Evolutionary conservation across 2,113 vertebrate species (phyloP).

Genomic region (Phrynosoma blainvillii): DNA sequence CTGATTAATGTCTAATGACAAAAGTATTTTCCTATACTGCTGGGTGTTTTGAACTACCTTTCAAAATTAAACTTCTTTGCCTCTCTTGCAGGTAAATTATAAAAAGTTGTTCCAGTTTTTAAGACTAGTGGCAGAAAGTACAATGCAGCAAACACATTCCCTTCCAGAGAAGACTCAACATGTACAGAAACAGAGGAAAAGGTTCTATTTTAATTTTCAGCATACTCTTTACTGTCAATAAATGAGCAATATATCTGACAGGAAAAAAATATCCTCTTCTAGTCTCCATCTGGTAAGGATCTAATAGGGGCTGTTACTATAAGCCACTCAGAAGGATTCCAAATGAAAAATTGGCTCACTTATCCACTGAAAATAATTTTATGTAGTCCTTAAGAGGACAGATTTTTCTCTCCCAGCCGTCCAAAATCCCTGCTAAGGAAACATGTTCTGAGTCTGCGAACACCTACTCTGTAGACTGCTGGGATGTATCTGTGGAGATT

Average conservation of each 20-base stretch:
- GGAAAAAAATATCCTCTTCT: slow-evolving; percentile 45
- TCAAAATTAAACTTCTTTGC: slow-evolving; percentile 19
- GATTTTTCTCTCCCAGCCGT: slow-evolving; percentile 42
- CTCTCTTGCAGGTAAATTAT: slow-evolving; percentile 67
- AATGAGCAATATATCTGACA: slow-evolving; percentile 65
- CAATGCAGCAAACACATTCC: slow-evolving; percentile 36
- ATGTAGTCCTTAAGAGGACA: slow-evolving; percentile 25
- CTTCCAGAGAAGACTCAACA: slow-evolving; percentile 34
- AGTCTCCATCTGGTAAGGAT: slow-evolving; percentile 64
- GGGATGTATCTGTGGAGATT: slow-evolving; percentile 25
- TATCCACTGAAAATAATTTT: slow-evolving; percentile 21
- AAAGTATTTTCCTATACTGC: neutral
- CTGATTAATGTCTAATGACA: neutral
- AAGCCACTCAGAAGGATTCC: slow-evolving; percentile 46
- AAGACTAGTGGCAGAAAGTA: slow-evolving; percentile 49
- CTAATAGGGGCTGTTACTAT: slow-evolving; percentile 58
- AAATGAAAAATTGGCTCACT: slow-evolving; percentile 49
- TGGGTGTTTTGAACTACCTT: neutral
- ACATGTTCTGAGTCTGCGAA: slow-evolving; percentile 46
- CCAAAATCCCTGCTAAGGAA: slow-evolving; percentile 56
- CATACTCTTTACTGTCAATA: slow-evolving; percentile 63
- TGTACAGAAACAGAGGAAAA: slow-evolving; percentile 48
- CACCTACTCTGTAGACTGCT: slow-evolving; percentile 35
- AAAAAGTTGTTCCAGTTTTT: slow-evolving; percentile 60
- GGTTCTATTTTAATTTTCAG: slow-evolving; percentile 46